phyloP scores from a whole-genome alignment of 2,113 vertebrate species.

The Archocentrus centrarchus region DNA sequence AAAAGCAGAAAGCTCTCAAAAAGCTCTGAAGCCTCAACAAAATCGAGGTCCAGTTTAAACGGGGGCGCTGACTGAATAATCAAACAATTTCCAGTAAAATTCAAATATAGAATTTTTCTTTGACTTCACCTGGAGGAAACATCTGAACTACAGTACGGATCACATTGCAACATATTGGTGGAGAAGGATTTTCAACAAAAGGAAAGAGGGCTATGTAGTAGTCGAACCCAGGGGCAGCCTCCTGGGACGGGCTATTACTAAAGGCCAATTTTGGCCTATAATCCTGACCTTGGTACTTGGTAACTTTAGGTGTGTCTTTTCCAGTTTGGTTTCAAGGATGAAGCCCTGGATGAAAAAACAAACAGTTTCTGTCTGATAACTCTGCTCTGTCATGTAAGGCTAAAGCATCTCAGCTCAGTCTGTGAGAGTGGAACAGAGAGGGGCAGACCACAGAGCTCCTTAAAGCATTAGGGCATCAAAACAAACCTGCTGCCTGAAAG shows the following conservation, averaged over 20 bases:
- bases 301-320: slow-evolving; percentile 16
- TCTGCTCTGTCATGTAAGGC: slow-evolving; percentile 30
- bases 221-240: not conserved
- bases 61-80: no score
- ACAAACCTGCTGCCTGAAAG: slow-evolving; percentile 33
- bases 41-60: no score
- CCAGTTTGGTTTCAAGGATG: not conserved
- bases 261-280: slow-evolving; percentile 9
- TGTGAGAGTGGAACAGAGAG: slow-evolving; percentile 13
- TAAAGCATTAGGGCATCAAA: slow-evolving; percentile 41
- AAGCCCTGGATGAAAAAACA: not conserved
- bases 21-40: no score
- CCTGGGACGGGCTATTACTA: slow-evolving; percentile 9
- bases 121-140: not conserved
- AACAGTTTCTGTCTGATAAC: slow-evolving; percentile 14
- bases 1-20: no score
- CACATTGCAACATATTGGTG: not conserved
- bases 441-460: slow-evolving; percentile 43
- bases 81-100: not conserved
- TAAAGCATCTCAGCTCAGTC: slow-evolving; percentile 24
- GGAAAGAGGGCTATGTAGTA: not conserved
- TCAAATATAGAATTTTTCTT: not conserved
- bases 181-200: not conserved
- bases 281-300: not conserved
- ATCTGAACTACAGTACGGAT: not conserved